These are phyloP conservation scores for Dolichallabes microphthalmus DNA, from an alignment of 2,113 vertebrate genomes.

Conservation along the genomic window DNA sequence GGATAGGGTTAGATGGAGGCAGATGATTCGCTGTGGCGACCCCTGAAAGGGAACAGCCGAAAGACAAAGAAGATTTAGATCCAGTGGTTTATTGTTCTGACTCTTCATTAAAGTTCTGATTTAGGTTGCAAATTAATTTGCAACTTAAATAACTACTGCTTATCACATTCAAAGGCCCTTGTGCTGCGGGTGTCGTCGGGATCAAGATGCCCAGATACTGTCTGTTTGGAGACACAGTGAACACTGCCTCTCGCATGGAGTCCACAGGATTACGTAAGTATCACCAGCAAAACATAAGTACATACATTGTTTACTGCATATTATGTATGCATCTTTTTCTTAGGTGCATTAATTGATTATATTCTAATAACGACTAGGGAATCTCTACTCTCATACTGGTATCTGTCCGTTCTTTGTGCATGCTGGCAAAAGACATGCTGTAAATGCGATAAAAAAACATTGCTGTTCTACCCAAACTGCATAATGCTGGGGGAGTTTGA, in stretches of 20 bases:
- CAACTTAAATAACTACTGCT: background rate
- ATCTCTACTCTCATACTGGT: too few relatives aligned
- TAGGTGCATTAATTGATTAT: background rate
- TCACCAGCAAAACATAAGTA: background rate
- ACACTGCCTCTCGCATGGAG: constrained; percentile 94
- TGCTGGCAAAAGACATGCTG: too few relatives aligned
- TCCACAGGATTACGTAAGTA: constrained; percentile 91
- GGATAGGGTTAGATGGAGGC: too few relatives aligned
- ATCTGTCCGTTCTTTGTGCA: too few relatives aligned
- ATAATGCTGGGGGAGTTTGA: too few relatives aligned
- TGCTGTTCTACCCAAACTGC: too few relatives aligned
- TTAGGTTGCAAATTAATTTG: background rate
- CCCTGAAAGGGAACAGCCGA: too few relatives aligned
- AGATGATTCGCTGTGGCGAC: too few relatives aligned
- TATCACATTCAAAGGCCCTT: constrained; percentile 77
- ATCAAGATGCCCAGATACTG: constrained; percentile 98
- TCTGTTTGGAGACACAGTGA: constrained; percentile 91
- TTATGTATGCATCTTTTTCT: background rate
- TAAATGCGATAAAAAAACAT: too few relatives aligned
- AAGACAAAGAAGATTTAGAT: too few relatives aligned
- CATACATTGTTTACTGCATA: background rate
- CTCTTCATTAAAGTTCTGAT: background rate
- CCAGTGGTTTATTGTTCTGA: background rate
- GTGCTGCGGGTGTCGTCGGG: constrained; percentile 91
- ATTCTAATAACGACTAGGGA: too few relatives aligned